Percentiles rank a stretch among this genome's conserved stretches.
These are phyloP conservation scores for Gryon sp. DNA, from an alignment of 1,140 invertebrate genomes.

Conservation along the genomic window DNA sequence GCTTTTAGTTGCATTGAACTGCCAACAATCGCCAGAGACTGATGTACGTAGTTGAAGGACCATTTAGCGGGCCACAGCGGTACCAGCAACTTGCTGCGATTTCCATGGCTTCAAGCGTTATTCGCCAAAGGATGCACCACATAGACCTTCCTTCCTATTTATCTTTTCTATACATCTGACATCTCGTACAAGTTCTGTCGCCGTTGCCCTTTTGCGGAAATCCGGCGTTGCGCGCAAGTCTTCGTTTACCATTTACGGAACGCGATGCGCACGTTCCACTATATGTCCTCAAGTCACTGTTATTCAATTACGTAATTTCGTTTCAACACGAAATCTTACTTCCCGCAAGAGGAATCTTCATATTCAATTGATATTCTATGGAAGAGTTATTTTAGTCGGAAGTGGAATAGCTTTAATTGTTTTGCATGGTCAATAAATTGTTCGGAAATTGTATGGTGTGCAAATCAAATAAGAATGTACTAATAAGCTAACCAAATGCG, in stretches of 20 bases:
- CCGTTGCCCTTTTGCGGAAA: conserved; percentile 59
- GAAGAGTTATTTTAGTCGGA: conserved; percentile 32
- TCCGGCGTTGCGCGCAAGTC: conserved; percentile 42
- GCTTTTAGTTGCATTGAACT: conserved; percentile 57
- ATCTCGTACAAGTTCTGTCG: conserved; percentile 57
- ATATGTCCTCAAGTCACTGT: conserved; percentile 7
- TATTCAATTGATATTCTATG: conserved; percentile 46
- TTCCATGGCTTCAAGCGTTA: conserved; percentile 22
- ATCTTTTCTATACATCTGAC: conserved; percentile 59
- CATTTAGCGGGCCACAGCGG: conserved; percentile 44
- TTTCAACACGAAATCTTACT: conserved; percentile 53
- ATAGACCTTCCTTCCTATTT: conserved; percentile 52
- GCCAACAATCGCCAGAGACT: conserved; percentile 53
- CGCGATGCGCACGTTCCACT: conserved; percentile 28
- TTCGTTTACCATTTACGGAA: conserved; percentile 47
- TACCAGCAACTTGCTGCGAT: conserved; percentile 23
- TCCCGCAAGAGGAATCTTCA: conserved; percentile 34
- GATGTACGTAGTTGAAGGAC: conserved; percentile 55
- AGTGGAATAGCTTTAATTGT: conserved; percentile 40
- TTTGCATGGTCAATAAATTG: conserved; percentile 43
- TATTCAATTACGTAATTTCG: conserved; percentile 59
- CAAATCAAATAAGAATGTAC: too few relatives aligned
- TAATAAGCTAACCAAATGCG: too few relatives aligned
- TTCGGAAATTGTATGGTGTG: conserved; percentile 16
- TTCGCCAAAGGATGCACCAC: conserved; percentile 29